These are phyloP conservation scores for Burhinus oedicnemus DNA, from an alignment of 2,113 vertebrate species.

Conservation along the genomic window DNA sequence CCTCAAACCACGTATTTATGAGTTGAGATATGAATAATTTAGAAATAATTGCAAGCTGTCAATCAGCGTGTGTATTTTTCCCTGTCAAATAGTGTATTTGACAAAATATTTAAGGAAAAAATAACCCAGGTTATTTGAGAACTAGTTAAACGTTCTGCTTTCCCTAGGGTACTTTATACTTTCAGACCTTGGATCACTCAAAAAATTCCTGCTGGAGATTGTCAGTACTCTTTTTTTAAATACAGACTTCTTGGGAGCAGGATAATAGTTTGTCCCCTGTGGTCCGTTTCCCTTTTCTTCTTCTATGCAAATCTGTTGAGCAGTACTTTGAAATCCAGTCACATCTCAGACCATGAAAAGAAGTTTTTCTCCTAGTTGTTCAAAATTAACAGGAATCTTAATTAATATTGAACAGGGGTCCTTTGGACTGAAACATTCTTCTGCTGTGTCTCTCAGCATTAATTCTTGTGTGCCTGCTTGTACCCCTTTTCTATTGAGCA, in stretches of 20 bases:
- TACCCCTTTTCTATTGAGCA: not conserved
- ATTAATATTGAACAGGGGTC: not conserved
- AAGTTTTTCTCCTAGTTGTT: not conserved
- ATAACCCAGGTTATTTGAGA: not conserved
- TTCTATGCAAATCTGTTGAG: not conserved
- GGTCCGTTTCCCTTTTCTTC: not conserved
- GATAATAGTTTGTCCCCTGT: not conserved
- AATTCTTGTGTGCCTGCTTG: not conserved
- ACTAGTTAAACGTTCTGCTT: not conserved
- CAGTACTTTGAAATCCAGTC: not conserved
- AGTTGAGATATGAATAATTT: not conserved
- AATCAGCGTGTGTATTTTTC: not conserved
- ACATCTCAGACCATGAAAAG: not conserved
- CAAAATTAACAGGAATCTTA: not conserved
- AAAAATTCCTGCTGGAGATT: not conserved
- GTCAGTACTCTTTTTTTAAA: not conserved
- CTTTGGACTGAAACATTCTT: not conserved
- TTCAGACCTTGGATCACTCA: not conserved
- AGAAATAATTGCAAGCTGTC: not conserved
- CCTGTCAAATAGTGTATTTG: not conserved
- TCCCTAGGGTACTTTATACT: not conserved
- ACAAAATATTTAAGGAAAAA: constrained; percentile 1
- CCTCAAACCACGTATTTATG: not conserved
- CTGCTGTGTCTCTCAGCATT: not conserved
- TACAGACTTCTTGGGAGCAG: not conserved